Base-by-base conservation (phyloP, 2,113 vertebrate species). In the Pteruthius melanotis region DNA sequence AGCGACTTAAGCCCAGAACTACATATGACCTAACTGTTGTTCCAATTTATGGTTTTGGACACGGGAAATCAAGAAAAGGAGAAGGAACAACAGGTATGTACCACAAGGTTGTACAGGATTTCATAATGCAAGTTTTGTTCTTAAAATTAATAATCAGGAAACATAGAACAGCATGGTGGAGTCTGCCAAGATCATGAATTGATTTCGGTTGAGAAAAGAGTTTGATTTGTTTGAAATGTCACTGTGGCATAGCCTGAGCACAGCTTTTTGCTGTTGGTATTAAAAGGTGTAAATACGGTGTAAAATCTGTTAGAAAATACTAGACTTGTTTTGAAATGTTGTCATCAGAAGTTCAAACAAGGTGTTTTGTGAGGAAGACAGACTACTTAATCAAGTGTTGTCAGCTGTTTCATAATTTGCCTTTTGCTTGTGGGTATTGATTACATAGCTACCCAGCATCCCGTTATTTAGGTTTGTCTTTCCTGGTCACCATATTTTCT, bases 61-160 rank as follows among this genome's bases (percentile, higher is more conserved):
- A 98, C 94, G 99, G 99, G 95, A 99, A 99, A 98, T 97, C 98
- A 96, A 99, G 99, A 97, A 98, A 99, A 98, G 99, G 99, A 97
- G 98, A 98, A 97, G 99, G 99, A 98, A 99, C 98, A 76, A 99
- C 99, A 99, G 98, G 99, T 99, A 98, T 93, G 98, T 97, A 57
- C 60, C 39, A 40, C 27, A 33, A 44, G 8, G 14, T 47, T 47
- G 16, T 20, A 56, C 3, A 23, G 24, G 35, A 79, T 72, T 95
- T 80, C 27, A 63, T 52, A 47, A 40, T 49, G 47, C 26, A 65
- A 50, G 20, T 39, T 76, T 79, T 70, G 24, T 63, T 27, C 30
- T 74, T 87, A 61, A 64, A 78, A 44, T 24, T 66, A 52, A 11
- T 63, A 31, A 39, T 15, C 11, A 16, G 5, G 19, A n/a, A 42